Evolutionary conservation across 2,888 invertebrate genomes (phyloP).

Genomic region (Athripsodes cinereus): DNA sequence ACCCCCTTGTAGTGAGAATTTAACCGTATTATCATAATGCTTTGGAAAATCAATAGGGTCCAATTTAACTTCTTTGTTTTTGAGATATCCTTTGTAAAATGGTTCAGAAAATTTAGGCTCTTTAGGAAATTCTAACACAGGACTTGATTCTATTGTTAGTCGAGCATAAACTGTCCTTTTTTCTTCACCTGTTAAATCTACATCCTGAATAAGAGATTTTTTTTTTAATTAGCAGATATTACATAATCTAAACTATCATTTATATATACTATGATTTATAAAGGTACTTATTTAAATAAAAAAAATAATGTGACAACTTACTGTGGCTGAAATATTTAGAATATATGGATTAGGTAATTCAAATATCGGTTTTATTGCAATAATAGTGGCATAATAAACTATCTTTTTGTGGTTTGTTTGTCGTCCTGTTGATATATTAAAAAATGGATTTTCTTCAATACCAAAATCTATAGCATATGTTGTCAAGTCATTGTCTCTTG

Average conservation of each 20-base stretch:
- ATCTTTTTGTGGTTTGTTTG: background rate
- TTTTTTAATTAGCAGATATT: no score
- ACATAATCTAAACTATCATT: no score
- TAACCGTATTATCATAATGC: background rate
- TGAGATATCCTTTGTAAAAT: background rate
- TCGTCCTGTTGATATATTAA: background rate
- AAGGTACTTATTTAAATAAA: no score
- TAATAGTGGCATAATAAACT: background rate
- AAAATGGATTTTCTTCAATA: background rate
- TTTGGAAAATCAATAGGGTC: background rate
- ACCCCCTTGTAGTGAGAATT: background rate
- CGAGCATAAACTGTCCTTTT: background rate
- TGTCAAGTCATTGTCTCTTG: constrained; percentile 49
- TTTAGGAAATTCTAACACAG: background rate
- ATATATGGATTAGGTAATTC: background rate
- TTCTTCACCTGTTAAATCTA: background rate
- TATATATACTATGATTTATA: no score
- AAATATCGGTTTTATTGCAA: background rate
- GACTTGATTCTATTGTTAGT: background rate
- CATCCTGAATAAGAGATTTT: background rate
- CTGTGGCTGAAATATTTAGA: background rate
- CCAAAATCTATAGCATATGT: constrained; percentile 31
- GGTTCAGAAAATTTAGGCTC: background rate
- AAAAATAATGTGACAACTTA: background rate
- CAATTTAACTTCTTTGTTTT: background rate